Evolutionary conservation across 1,140 invertebrate species (phyloP).

Genomic region (Pogonomyrmex californicus): DNA sequence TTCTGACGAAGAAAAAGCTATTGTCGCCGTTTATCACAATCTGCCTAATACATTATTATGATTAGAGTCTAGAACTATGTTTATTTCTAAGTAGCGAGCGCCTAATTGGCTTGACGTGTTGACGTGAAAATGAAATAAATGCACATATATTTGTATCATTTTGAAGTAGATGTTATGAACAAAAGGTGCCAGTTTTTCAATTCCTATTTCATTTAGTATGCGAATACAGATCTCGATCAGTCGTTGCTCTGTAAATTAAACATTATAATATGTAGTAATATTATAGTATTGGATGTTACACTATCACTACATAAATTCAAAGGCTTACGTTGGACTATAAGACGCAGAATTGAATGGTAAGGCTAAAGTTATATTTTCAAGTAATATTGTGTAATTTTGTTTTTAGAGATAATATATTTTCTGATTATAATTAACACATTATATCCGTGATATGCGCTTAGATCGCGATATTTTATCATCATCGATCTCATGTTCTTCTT

Average conservation of each 20-base stretch:
- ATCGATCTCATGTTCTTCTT: background rate
- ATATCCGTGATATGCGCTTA: conserved; percentile 25
- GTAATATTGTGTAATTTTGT: conserved; percentile 9
- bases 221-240: conserved; percentile 36
- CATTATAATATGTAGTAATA: conserved; percentile 34
- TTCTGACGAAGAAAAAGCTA: conserved; percentile 55
- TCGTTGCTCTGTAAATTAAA: conserved; percentile 62
- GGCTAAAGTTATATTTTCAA: conserved; percentile 35
- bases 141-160: conserved; percentile 29
- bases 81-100: conserved; percentile 54
- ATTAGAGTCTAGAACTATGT: conserved; percentile 51
- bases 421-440: conserved; percentile 25
- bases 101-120: conserved; percentile 21
- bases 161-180: conserved; percentile 37
- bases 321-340: conserved; percentile 40
- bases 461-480: background rate
- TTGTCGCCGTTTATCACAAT: conserved; percentile 65
- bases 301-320: conserved; percentile 33
- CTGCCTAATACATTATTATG: conserved; percentile 55
- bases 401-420: conserved; percentile 20
- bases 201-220: conserved; percentile 45
- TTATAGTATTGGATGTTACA: conserved; percentile 31
- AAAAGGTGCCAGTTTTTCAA: conserved; percentile 30
- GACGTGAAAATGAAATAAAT: conserved; percentile 53
- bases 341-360: conserved; percentile 61